A percentile compares a stretch with the other conserved stretches of the same genome.
phyloP scores from a whole-genome alignment of 2,797 vertebrate species.

The Steatocranus sp. region DNA sequence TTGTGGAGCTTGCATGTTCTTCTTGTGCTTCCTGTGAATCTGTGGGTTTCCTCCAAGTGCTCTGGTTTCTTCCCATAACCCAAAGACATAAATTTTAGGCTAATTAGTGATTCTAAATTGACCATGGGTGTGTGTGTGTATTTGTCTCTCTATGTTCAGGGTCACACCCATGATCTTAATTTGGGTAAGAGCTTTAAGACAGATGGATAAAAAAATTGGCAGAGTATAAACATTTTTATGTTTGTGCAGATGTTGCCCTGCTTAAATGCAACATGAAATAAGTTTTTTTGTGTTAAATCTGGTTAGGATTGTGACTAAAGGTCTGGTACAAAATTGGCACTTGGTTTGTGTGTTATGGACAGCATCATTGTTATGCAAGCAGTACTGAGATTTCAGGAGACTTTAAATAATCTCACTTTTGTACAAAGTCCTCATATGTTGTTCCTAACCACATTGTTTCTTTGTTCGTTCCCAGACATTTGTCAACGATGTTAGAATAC shows the following conservation, averaged over 20 bases:
- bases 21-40: neutral
- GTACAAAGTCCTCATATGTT: neutral
- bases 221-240: neutral
- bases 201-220: neutral
- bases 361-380: neutral
- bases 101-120: neutral
- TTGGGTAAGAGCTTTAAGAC: neutral
- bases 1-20: neutral
- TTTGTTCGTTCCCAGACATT: slow-evolving; percentile 83
- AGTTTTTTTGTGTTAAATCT: neutral
- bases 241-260: neutral
- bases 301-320: neutral
- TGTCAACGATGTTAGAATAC: slow-evolving; percentile 92
- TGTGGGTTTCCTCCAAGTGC: neutral
- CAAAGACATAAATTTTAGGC: neutral
- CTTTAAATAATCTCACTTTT: neutral
- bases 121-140: neutral
- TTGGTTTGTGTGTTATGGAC: neutral
- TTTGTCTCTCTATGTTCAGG: neutral
- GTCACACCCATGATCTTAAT: neutral
- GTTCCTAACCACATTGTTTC: neutral
- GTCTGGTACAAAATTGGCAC: neutral
- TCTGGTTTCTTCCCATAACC: neutral
- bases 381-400: neutral
- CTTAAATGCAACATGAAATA: neutral